Evolutionary conservation across 2,797 vertebrate genomes (phyloP).

Genomic region (Sebastes jordani): DNA sequence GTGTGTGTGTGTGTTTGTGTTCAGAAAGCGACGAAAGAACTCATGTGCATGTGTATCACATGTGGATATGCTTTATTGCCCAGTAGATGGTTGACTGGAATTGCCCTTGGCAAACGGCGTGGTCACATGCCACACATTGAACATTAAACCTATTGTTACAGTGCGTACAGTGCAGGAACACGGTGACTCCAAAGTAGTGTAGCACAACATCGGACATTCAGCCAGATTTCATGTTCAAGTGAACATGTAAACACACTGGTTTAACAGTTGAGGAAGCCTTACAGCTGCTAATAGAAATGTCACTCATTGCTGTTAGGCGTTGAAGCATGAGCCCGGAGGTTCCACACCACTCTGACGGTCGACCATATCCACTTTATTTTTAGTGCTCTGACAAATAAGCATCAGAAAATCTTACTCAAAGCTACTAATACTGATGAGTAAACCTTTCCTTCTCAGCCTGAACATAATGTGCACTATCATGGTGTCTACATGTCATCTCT

Average conservation of each 20-base stretch:
- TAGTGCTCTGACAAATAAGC: not conserved
- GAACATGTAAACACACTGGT: not conserved
- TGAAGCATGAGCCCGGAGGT: not conserved
- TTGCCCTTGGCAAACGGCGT: not conserved
- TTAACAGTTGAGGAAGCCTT: not conserved
- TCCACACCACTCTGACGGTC: not conserved
- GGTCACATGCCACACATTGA: not conserved
- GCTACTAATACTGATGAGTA: not conserved
- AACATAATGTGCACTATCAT: not conserved
- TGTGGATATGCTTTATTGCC: not conserved
- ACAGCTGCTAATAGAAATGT: constrained; percentile 5
- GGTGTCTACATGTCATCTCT: not conserved
- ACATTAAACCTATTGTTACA: not conserved
- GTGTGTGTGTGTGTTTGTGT: constrained; percentile 78
- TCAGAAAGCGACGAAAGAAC: not conserved
- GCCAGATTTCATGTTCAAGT: not conserved
- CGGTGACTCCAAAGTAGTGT: too few species aligned
- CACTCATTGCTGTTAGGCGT: not conserved
- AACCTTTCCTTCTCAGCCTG: not conserved
- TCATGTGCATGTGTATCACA: not conserved
- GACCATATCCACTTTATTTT: constrained; percentile 10
- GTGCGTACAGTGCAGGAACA: not conserved
- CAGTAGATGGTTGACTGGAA: not conserved
- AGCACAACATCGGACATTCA: not conserved
- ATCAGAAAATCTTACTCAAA: not conserved